Conservation (phyloP, 2,113 vertebrate species). For the Chionodraco myersi region DNA sequence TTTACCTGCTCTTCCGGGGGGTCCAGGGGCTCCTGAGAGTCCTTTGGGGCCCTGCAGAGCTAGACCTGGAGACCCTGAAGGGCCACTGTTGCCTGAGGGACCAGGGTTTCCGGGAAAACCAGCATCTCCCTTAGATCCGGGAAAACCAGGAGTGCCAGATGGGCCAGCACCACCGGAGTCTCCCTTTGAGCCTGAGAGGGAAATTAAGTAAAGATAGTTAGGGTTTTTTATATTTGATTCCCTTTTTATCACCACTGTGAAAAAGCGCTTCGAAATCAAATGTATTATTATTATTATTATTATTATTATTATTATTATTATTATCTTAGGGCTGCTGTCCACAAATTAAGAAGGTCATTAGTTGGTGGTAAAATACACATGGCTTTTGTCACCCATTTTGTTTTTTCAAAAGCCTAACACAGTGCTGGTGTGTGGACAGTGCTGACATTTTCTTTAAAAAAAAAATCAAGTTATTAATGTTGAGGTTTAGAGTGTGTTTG, state of each 20-base stretch:
- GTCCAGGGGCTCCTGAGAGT: slow-evolving; percentile 86
- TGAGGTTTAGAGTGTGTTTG: too few species aligned
- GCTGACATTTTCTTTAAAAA: slow-evolving; percentile 9
- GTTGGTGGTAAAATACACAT: slow-evolving; percentile 60
- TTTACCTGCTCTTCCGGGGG: slow-evolving; percentile 93
- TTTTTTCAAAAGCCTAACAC: slow-evolving; percentile 28
- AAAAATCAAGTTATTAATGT: too few species aligned
- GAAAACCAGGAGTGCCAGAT: slow-evolving; percentile 87
- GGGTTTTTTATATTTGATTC: too few species aligned
- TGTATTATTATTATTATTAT: too few species aligned
- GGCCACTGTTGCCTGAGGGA: slow-evolving; percentile 84
- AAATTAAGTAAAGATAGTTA: not conserved
- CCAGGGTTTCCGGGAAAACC: slow-evolving; percentile 89
- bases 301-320: too few species aligned
- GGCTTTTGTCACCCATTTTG: slow-evolving; percentile 31
- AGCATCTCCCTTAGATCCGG: slow-evolving; percentile 90
- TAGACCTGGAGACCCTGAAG: slow-evolving; percentile 87
- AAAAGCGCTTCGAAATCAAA: too few species aligned
- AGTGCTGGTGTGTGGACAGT: slow-evolving; percentile 37
- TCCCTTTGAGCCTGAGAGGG: slow-evolving; percentile 90
- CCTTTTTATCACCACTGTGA: too few species aligned
- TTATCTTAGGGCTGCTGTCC: too few species aligned
- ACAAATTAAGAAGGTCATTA: too few species aligned
- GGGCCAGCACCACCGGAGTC: slow-evolving; percentile 89
- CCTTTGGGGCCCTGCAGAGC: slow-evolving; percentile 91